Evolutionary conservation across 1,140 invertebrate species (phyloP).

Genomic region (Drosophila elegans): DNA sequence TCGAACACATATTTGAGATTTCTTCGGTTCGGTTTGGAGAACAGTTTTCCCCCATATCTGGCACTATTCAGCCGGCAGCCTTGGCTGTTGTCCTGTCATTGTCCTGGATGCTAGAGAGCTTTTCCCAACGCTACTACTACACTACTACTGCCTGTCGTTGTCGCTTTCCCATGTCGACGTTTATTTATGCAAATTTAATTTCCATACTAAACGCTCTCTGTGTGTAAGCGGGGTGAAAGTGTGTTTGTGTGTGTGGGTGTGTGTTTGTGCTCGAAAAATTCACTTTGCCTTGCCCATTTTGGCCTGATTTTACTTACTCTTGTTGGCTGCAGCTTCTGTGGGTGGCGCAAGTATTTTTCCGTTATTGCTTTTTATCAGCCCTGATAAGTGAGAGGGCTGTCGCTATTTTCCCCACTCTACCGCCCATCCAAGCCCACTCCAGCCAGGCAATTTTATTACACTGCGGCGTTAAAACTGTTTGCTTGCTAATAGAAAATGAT

Average conservation of each 20-base stretch:
- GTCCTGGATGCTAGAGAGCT: constrained; percentile 53
- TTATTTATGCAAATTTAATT: constrained; percentile 84
- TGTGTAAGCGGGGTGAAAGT: constrained; percentile 22
- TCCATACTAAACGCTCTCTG: constrained; percentile 78
- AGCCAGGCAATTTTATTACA: constrained; percentile 71
- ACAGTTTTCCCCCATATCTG: constrained; percentile 20
- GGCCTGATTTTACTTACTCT: constrained; percentile 74
- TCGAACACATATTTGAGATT: constrained; percentile 75
- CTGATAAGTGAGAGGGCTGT: constrained; percentile 65
- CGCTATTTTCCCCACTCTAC: constrained; percentile 23
- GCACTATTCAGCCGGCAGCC: constrained; percentile 29
- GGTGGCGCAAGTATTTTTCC: constrained; percentile 70
- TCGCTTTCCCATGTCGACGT: constrained; percentile 80
- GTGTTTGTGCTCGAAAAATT: constrained; percentile 58
- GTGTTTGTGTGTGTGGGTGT: constrained; percentile 4
- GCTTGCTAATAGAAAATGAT: constrained; percentile 80
- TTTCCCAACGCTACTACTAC: constrained; percentile 21
- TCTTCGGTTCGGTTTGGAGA: constrained; percentile 45
- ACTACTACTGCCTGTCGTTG: constrained; percentile 53
- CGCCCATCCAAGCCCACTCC: not conserved
- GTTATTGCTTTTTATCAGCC: constrained; percentile 80
- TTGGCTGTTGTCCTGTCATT: constrained; percentile 54
- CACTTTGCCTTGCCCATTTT: constrained; percentile 74
- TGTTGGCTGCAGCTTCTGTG: constrained; percentile 47
- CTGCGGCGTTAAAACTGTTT: constrained; percentile 77